These are phyloP conservation scores for Melolontha melolontha DNA, from an alignment of 2,888 invertebrate genomes.

Conservation along the genomic window DNA sequence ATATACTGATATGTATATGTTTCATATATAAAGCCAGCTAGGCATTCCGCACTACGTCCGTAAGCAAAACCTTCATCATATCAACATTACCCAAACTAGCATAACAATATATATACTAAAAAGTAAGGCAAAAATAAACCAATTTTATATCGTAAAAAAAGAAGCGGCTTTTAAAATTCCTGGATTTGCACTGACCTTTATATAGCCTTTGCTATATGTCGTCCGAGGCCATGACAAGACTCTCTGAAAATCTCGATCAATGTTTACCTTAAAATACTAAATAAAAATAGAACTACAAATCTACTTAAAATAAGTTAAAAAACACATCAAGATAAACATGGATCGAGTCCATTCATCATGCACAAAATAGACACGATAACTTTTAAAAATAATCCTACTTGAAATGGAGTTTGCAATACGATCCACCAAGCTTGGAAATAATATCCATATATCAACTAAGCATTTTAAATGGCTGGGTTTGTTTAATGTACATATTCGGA, in stretches of 20 bases:
- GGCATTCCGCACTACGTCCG: slow-evolving; percentile 59
- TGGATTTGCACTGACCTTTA: slow-evolving; percentile 61
- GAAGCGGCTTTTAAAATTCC: slow-evolving; percentile 16
- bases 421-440: slow-evolving; percentile 53
- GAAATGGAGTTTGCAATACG: slow-evolving; percentile 58
- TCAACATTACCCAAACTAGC: slow-evolving; percentile 50
- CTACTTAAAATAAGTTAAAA: slow-evolving; percentile 4
- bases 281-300: not conserved
- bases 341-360: slow-evolving; percentile 54
- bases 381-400: slow-evolving; percentile 48
- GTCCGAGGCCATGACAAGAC: slow-evolving; percentile 61
- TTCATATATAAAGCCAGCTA: slow-evolving; percentile 59
- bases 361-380: slow-evolving; percentile 55
- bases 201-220: slow-evolving; percentile 65
- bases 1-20: slow-evolving; percentile 45
- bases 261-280: slow-evolving; percentile 47
- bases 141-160: slow-evolving; percentile 37
- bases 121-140: slow-evolving; percentile 41
- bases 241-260: slow-evolving; percentile 56
- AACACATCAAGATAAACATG: slow-evolving; percentile 50
- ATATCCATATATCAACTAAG: slow-evolving; percentile 44
- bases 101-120: slow-evolving; percentile 41
- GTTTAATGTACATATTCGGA: slow-evolving; percentile 29
- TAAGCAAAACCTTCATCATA: slow-evolving; percentile 41
- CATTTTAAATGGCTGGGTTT: slow-evolving; percentile 45